Conservation (phyloP, 2,797 vertebrate genomes). For the Xerus rutilus region DNA sequence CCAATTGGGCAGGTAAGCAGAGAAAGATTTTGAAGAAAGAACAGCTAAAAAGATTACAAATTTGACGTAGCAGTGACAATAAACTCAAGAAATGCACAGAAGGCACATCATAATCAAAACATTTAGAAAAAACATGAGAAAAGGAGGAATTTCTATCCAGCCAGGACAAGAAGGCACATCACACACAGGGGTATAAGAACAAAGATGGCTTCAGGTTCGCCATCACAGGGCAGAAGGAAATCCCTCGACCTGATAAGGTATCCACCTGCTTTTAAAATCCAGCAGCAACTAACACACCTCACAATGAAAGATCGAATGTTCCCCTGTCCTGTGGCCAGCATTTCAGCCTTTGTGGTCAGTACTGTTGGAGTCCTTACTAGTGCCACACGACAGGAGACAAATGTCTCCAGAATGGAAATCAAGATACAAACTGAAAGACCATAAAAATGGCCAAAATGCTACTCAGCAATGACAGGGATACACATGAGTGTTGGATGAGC, state of each 20-base stretch:
- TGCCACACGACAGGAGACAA: not conserved
- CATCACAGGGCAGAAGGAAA: not conserved
- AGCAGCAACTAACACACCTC: not conserved
- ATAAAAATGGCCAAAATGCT: not conserved
- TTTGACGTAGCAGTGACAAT: not conserved
- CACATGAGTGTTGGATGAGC: rapidly evolving
- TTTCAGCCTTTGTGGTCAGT: not conserved
- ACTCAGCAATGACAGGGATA: not conserved
- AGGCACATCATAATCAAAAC: not conserved
- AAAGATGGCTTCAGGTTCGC: too few relatives aligned
- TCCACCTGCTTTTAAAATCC: not conserved
- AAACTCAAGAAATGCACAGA: not conserved
- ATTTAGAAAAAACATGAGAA: not conserved
- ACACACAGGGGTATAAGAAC: too few relatives aligned
- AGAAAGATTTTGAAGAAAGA: not conserved
- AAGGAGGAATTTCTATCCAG: not conserved
- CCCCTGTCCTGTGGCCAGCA: too few relatives aligned
- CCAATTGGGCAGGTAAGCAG: rapidly evolving
- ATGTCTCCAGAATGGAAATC: not conserved
- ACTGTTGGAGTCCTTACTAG: not conserved
- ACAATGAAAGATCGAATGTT: not conserved
- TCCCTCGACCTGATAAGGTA: not conserved
- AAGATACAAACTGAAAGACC: not conserved
- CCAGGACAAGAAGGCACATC: not conserved
- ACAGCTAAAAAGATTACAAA: not conserved